Evolutionary conservation across 2,113 vertebrate species (phyloP).

Genomic region (Stigmatopora argus): DNA sequence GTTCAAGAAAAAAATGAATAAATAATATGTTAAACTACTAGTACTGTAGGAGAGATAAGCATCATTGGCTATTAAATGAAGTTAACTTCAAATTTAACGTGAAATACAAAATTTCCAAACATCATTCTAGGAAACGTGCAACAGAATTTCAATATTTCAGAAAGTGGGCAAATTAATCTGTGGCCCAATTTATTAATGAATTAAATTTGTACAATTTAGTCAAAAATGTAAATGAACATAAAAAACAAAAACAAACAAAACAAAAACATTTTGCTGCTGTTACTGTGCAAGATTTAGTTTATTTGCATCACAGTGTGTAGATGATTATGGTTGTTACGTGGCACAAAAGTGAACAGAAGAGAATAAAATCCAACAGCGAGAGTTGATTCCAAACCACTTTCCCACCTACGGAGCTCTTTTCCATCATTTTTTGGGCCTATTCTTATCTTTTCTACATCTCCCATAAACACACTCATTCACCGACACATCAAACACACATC

Average conservation of each 20-base stretch:
- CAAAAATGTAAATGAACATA: too few relatives aligned
- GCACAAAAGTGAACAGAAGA: conserved; percentile 54
- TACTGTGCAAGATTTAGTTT: conserved; percentile 18
- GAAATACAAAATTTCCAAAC: too few relatives aligned
- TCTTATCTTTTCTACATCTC: conserved; percentile 32
- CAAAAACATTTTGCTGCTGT: not conserved
- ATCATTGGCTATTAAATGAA: too few relatives aligned
- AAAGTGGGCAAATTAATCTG: too few relatives aligned
- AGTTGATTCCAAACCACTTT: conserved; percentile 62
- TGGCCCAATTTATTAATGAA: too few relatives aligned
- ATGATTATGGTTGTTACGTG: conserved; percentile 68
- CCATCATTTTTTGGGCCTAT: conserved; percentile 33
- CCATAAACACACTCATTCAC: conserved; percentile 39
- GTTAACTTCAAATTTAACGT: too few relatives aligned
- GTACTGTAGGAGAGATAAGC: too few relatives aligned
- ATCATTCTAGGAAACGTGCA: too few relatives aligned
- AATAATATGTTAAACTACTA: too few relatives aligned
- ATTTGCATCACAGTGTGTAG: conserved; percentile 39
- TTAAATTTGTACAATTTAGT: too few relatives aligned
- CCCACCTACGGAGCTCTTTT: conserved; percentile 52
- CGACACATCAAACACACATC: conserved; percentile 34
- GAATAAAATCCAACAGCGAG: conserved; percentile 52
- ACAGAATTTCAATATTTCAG: too few relatives aligned
- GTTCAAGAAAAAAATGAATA: too few relatives aligned
- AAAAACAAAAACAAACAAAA: not conserved